Base-by-base conservation (phyloP, 2,113 vertebrate genomes). In the Nothoprocta perdicaria region DNA sequence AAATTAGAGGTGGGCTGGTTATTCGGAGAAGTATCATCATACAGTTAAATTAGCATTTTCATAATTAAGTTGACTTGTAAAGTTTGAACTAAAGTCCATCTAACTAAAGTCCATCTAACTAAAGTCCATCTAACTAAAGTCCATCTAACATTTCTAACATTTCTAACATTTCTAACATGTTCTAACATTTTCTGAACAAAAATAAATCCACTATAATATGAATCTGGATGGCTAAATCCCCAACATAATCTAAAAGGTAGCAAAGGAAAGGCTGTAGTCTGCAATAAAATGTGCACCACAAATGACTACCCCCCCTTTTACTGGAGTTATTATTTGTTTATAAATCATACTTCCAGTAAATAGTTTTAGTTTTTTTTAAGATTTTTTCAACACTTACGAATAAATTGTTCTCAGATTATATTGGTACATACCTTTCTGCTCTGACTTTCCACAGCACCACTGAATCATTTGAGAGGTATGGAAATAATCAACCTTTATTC, bases 361-460 rank as follows among this genome's bases (percentile, higher is more conserved):
- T 5, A 66, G 73, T 66, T 66, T 38, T 38, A 65, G 24, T 69
- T 46, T 55, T 78, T 43, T 48, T 45, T 15, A 22, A 86, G 53
- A 68, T 77, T 63, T 92, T 45, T 73, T 78, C 75, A 65, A 45
- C 24, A 45, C 6, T 46, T 75, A 46, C 8, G 18, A 83, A 90
- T 69, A 83, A 58, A 71, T 41, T 80, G 48, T 87, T 88, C 46
- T 73, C 61, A 33, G 14, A 15, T 74, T 53, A 53, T 90, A 75
- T 48, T 43, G 15, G 57, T 83, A 86, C 65, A 76, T 92, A 63
- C 73, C 79, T 77, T 92, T 88, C 68, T 75, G 76, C 85, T 92
- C 63, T 80, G 72, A 87, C 60, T 92, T 94, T 71, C 80, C 82
- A 91, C 31, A 90, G 83, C 74, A 94, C 27, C 83, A 94, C 74